These are phyloP conservation scores for Ophion ellenae DNA, from an alignment of 2,888 invertebrate genomes.

Conservation along the genomic window DNA sequence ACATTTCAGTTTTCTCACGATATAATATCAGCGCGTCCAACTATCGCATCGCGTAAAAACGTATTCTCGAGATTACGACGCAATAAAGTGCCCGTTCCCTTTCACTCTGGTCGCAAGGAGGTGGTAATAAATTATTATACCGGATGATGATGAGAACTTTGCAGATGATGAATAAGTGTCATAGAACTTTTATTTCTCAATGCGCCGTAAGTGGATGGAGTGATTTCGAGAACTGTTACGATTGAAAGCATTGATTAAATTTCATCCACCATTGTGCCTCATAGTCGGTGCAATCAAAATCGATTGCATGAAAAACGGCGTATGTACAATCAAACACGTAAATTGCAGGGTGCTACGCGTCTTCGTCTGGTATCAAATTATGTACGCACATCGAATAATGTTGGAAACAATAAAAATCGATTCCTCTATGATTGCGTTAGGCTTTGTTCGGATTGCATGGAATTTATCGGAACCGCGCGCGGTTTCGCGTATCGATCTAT, in stretches of 20 bases:
- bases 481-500: too few relatives aligned
- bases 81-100: constrained; percentile 9
- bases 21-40: constrained; percentile 1
- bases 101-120: neutral
- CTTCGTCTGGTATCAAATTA: neutral
- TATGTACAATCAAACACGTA: neutral
- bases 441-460: too few relatives aligned
- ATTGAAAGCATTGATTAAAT: constrained; percentile 20
- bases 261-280: constrained; percentile 23
- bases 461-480: too few relatives aligned
- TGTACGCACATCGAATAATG: neutral
- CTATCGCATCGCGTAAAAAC: constrained; percentile 26
- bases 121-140: constrained; percentile 2
- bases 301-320: constrained; percentile 1
- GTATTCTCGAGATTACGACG: constrained; percentile 9
- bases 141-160: neutral
- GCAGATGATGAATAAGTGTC: neutral
- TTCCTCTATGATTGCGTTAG: too few relatives aligned
- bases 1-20: neutral
- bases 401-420: too few relatives aligned
- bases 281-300: constrained; percentile 7
- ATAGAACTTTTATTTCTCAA: constrained; percentile 6
- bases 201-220: constrained; percentile 1
- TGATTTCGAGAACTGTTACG: constrained; percentile 6
- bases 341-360: neutral